Evolutionary conservation across 1,140 invertebrate species (phyloP), one percentile per base, ranked within the genome.

Genomic region (Heliconius himera): DNA sequence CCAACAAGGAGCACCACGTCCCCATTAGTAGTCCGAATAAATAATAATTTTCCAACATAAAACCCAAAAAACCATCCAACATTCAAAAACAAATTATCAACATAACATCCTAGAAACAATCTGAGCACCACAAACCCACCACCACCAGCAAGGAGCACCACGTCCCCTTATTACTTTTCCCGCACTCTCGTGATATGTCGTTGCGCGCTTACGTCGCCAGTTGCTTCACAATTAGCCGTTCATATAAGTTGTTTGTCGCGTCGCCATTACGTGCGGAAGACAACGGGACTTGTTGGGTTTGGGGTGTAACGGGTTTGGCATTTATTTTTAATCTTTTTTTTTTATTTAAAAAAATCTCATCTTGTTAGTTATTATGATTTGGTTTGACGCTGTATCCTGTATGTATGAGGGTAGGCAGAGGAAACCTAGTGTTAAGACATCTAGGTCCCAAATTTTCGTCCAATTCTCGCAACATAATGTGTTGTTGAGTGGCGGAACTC

Each of bases 231-330:
- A 78, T 78, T 78, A 78, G 77, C 54, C 77, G 77, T 71, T 73
- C 77, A 73, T 78, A 78, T 78, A 78, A 74, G 71, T 78, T 78
- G 77, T 78, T 78, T 78, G 77, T 78, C 77, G 77, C 77, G 75
- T 76, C 56, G 77, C 77, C 70, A 73, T 78, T 78, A 78, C 77
- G 77, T 78, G 77, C 71, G 41, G 54, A 70, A 78, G 72, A 78
- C 77, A 78, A 78, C 77, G 71, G 75, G 75, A 70, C 75, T 70
- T 33, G 41, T 36, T 46, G 51, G 16, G 26, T 0, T 76, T 66
- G 6, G 3, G 26, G 8, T n/a, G 41, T 41, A 76, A 49, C 5
- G 75, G 46, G 75, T 5, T 18, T 66, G 22, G 22, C 22, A 56
- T 5, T 11, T 66, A 13, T 66, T 66, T 60, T 60, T 3, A 41